phyloP scores from a whole-genome alignment of 2,113 vertebrate species.

The Elachura formosa region DNA sequence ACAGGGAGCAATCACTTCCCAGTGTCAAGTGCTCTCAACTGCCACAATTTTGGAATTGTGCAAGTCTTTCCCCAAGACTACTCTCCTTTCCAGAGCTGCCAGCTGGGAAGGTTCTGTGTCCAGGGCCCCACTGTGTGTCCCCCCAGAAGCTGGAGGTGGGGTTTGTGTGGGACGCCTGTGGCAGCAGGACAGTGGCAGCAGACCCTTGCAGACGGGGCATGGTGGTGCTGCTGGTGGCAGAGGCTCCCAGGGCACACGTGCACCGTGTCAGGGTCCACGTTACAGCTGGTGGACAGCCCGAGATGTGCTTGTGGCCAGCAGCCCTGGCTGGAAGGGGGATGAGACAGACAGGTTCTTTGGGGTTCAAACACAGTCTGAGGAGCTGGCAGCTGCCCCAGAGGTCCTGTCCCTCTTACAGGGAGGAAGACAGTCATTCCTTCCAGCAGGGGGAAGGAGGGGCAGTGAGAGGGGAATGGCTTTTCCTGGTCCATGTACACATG shows the following conservation, averaged over 20 bases:
- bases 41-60: neutral
- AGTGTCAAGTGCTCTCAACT: neutral
- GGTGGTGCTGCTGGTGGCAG: neutral
- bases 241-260: neutral
- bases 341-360: neutral
- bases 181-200: neutral
- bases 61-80: neutral
- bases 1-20: neutral
- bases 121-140: rapidly evolving
- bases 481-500: rapidly evolving
- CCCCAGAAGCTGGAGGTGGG: neutral
- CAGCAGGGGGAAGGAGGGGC: neutral
- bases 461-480: neutral
- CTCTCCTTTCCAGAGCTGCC: neutral
- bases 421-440: too few species aligned
- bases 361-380: neutral
- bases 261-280: rapidly evolving
- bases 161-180: neutral
- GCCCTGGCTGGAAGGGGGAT: neutral
- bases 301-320: neutral
- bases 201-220: neutral
- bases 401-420: neutral
- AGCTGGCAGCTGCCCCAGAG: neutral
- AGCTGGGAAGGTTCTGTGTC: neutral
- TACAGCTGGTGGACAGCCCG: rapidly evolving